Evolutionary conservation across 1,140 invertebrate genomes (phyloP), one percentile per base, ranked within the genome.

Genomic region (Ceratina australensis): DNA sequence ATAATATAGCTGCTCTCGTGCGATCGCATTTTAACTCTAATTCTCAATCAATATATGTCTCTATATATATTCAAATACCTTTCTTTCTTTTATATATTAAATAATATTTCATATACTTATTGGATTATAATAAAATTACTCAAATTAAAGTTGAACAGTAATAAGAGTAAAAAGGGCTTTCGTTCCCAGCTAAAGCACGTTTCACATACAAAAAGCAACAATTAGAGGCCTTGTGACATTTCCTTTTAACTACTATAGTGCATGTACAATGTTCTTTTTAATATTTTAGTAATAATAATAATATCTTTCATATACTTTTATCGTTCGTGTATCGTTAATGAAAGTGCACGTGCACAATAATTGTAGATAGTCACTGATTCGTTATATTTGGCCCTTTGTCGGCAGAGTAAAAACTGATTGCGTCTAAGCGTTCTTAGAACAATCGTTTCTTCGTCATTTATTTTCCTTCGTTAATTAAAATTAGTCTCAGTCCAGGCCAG

Each of bases 131-230:
- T 83, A 81, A 86, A 83, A 85, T 83, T 83, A 83, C 56, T 66
- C 82, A 87, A 83, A 80, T 77, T 68, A 81, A 79, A 68, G 49
- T 81, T 42, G 78, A 74, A 84, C 60, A 69, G 80, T 76, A 67
- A 81, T 80, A 82, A 83, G 83, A 85, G 82, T 73, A 87, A 83
- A 80, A 81, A 83, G 60, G 65, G 76, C 65, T 80, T 80, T 78
- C 57, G 52, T 79, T 88, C 66, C 77, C 80, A 89, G 87, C 90
- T 84, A 89, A 91, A 91, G 90, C 90, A 90, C 88, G 74, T 89
- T 87, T 89, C 87, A 91, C 89, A 87, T 91, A 91, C 88, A 91
- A 90, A 91, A 91, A 92, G 91, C 91, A 91, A 92, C 90, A 86
- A 88, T 92, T 90, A 92, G 90, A 92, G 90, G 91, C 91, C 90